Percentiles rank a stretch among this genome's conserved stretches.
Conservation (phyloP, 2,888 invertebrate species). For the Dexiosoma caninum region DNA sequence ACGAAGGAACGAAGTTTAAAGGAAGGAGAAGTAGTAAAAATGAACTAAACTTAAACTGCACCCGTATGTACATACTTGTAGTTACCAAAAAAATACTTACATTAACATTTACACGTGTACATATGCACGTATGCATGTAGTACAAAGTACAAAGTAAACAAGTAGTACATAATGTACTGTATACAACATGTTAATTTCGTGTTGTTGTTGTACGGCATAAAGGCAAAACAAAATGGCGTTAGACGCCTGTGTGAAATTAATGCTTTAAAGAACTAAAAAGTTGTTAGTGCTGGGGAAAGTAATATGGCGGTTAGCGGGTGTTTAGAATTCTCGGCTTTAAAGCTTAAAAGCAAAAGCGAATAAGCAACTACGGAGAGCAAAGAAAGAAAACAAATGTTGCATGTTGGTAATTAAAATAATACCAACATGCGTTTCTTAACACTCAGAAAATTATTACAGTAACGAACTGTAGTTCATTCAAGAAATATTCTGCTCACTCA, state of each 20-base stretch:
- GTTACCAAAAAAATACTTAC: too few relatives aligned
- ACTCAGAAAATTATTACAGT: too few relatives aligned
- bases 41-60: neutral
- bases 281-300: neutral
- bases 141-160: neutral
- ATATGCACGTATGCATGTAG: neutral
- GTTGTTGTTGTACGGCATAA: neutral
- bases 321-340: slow-evolving; percentile 31
- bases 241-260: slow-evolving; percentile 19
- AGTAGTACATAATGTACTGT: neutral
- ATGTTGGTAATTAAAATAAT: slow-evolving; percentile 69
- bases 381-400: slow-evolving; percentile 43
- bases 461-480: too few relatives aligned
- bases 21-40: slow-evolving; percentile 2
- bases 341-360: neutral
- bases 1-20: neutral
- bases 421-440: slow-evolving; percentile 68
- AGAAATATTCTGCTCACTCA: too few relatives aligned
- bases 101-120: too few relatives aligned
- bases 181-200: slow-evolving; percentile 43
- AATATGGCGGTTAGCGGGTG: slow-evolving; percentile 61
- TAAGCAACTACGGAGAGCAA: neutral
- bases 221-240: slow-evolving; percentile 57
- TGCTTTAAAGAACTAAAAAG: slow-evolving; percentile 26
- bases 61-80: neutral